These are phyloP conservation scores for Phocoena sinus DNA, from an alignment of 2,113 vertebrate genomes.

Conservation along the genomic window DNA sequence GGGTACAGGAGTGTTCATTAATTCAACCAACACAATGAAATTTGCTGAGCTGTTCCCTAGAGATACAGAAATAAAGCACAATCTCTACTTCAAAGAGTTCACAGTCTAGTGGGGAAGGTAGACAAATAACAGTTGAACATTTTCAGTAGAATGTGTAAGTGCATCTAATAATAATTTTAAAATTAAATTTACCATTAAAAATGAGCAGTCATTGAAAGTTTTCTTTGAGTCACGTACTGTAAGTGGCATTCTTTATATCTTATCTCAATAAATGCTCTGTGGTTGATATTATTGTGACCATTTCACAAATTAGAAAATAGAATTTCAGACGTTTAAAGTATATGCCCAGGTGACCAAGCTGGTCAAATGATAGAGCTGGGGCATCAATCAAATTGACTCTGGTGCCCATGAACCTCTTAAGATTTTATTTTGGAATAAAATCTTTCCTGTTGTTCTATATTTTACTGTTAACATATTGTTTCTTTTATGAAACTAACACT, in stretches of 20 bases:
- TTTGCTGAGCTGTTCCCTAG: background rate
- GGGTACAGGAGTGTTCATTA: background rate
- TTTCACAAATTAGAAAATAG: background rate
- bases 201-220: background rate
- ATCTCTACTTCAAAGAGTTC: background rate
- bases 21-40: background rate
- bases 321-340: background rate
- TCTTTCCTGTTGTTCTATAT: background rate
- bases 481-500: conserved; percentile 11
- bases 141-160: background rate
- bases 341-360: background rate
- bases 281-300: background rate
- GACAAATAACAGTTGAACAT: background rate
- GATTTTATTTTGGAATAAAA: background rate
- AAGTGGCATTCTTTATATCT: background rate
- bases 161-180: background rate
- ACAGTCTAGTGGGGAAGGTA: background rate
- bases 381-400: background rate
- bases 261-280: background rate
- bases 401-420: background rate
- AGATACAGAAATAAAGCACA: background rate
- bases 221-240: background rate
- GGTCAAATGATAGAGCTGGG: background rate
- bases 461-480: background rate
- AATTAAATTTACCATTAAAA: background rate